Base-by-base conservation (phyloP, 2,888 invertebrate genomes). In the Microchrysa polita region DNA sequence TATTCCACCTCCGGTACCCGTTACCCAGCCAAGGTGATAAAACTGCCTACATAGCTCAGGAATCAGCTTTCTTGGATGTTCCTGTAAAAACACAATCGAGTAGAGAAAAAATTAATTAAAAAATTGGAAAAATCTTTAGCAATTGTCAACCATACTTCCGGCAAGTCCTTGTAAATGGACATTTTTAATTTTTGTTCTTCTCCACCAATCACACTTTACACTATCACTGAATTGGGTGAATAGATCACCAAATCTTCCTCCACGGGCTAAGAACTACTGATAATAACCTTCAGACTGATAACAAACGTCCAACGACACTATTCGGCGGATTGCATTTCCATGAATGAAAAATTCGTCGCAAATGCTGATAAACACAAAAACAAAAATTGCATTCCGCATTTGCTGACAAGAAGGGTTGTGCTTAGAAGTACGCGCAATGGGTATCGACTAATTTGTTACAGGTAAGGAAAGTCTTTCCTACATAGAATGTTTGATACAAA, bases 1-100 rank as follows among this genome's bases (percentile, higher is more conserved):
- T 77, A 98, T 95, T 61, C 96, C 96, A 61, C 98, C 98, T 16
- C 98, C 98, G 23, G 98, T 98, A 5, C 98, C 98, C 4, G 95
- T 95, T 0, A 97, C 97, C 98, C 98, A 98, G 80, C 97, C 97
- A 67, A 96, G 86, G 78, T 93, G 85, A 84, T 98, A 98, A 85
- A 98, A 98, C 82, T 93, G 94, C 72, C 90, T 88, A 81, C 97
- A 96, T 69, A 98, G 85, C 80, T 93, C 91, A 2, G 97, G 97
- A 80, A 98, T 98, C 57, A 98, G 85, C 79, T 91, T 90, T 75
- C 91, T 87, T 5, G 95, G 94, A 83, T 95, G 93, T 79, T 92
- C 92, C 89, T 90, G 77, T 52, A 79, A 69, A 63, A 72, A 48
- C 10, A 67, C 40, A 74, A n/a, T n/a, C n/a, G n/a, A n/a, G 9